These are phyloP conservation scores for Rhadina sibilatrix DNA, from an alignment of 2,113 vertebrate genomes.

Conservation along the genomic window DNA sequence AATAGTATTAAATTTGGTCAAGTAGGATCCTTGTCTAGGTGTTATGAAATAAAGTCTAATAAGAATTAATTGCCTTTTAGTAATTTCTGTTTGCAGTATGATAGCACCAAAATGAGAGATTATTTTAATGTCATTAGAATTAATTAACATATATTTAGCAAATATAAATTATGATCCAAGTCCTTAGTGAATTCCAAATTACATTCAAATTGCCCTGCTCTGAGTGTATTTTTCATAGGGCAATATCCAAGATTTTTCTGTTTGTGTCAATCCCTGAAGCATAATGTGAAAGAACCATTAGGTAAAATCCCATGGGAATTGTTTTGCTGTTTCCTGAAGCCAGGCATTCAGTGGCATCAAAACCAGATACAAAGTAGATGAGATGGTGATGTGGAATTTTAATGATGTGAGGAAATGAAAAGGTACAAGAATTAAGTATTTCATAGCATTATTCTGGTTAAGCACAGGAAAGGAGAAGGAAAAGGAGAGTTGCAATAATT, in stretches of 20 bases:
- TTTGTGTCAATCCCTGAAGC: slow-evolving; percentile 7
- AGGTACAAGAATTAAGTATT: neutral
- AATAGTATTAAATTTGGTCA: neutral
- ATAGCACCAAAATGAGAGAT: slow-evolving; percentile 14
- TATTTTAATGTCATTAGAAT: slow-evolving; percentile 55
- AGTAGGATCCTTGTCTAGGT: neutral
- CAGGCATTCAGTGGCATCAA: neutral
- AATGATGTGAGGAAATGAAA: slow-evolving; percentile 17
- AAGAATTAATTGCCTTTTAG: neutral
- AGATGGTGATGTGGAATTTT: neutral
- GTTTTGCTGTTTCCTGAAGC: slow-evolving; percentile 26
- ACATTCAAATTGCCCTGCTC: neutral
- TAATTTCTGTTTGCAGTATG: neutral
- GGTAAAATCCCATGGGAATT: neutral
- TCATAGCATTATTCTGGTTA: neutral
- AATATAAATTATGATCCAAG: neutral
- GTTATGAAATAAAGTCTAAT: neutral
- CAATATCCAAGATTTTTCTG: neutral
- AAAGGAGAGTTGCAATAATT: neutral
- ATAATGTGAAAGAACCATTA: neutral
- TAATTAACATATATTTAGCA: slow-evolving; percentile 59
- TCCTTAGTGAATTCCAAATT: slow-evolving; percentile 38
- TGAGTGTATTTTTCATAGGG: neutral
- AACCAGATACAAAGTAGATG: neutral
- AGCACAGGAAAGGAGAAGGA: neutral